A percentile compares a stretch with the other conserved stretches of the same genome.
Evolutionary conservation across 2,113 vertebrate species (phyloP).

Genomic region (Puma concolor): DNA sequence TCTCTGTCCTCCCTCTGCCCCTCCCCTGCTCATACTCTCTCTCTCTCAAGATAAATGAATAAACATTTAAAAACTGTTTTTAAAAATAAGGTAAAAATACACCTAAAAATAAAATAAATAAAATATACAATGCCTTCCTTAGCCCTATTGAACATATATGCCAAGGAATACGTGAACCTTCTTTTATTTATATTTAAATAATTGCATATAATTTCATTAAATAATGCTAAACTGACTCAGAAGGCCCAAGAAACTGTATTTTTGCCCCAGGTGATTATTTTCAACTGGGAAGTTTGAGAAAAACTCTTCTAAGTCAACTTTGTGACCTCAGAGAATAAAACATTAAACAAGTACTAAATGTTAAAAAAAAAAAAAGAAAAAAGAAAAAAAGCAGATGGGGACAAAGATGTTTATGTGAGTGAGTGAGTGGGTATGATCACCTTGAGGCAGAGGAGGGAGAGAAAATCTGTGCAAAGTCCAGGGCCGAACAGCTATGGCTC

Average conservation of each 20-base stretch:
- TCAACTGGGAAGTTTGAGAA: background rate
- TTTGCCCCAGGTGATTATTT: background rate
- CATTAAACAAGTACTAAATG: conserved; percentile 6
- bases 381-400: background rate
- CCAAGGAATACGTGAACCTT: background rate
- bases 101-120: background rate
- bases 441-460: background rate
- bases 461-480: background rate
- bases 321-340: conserved; percentile 11
- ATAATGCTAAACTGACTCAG: background rate
- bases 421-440: background rate
- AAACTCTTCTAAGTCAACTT: background rate
- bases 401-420: background rate
- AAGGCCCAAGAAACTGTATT: background rate
- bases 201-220: background rate
- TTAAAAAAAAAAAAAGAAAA: background rate
- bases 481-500: background rate
- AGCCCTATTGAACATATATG: background rate
- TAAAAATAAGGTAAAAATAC: background rate
- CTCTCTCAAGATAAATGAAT: too few species aligned
- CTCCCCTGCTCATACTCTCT: too few species aligned
- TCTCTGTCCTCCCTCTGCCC: too few species aligned
- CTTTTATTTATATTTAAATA: background rate
- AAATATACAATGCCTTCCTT: background rate
- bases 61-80: too few species aligned